These are phyloP conservation scores for Conus canariensis DNA, from an alignment of 2,888 invertebrate genomes.

Conservation along the genomic window DNA sequence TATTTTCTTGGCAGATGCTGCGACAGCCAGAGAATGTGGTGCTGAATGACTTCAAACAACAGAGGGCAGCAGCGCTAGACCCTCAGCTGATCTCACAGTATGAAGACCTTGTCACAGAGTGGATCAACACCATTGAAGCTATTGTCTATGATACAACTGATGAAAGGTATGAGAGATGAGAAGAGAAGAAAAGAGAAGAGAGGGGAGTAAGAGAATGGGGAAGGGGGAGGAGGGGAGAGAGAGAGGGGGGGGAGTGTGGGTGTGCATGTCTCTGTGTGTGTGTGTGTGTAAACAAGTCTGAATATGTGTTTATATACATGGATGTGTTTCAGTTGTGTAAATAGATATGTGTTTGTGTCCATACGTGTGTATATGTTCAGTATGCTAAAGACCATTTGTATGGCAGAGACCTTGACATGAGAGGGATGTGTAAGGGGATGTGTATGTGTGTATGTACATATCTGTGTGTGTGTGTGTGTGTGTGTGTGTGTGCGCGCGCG, in stretches of 20 bases:
- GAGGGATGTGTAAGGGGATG: too few relatives aligned
- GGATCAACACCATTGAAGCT: constrained; percentile 77
- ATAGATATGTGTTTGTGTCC: too few relatives aligned
- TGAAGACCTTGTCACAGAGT: constrained; percentile 76
- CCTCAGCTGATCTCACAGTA: constrained; percentile 73
- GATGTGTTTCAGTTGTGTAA: too few relatives aligned
- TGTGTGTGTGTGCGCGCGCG: too few relatives aligned
- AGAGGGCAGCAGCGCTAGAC: constrained; percentile 74
- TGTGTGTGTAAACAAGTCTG: background rate
- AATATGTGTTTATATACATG: too few relatives aligned
- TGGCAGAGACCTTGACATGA: too few relatives aligned
- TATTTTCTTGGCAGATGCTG: constrained; percentile 66
- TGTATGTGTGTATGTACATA: too few relatives aligned
- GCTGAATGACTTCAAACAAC: constrained; percentile 75
- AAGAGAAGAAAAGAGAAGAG: background rate
- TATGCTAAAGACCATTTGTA: too few relatives aligned
- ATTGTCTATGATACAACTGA: constrained; percentile 75
- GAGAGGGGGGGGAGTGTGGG: background rate
- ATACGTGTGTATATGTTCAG: too few relatives aligned
- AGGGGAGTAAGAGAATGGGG: too few relatives aligned
- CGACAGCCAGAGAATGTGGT: constrained; percentile 75
- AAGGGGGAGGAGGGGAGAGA: too few relatives aligned
- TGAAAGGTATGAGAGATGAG: constrained; percentile 69
- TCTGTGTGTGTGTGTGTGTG: too few relatives aligned
- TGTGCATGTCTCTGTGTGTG: background rate